phyloP scores from a whole-genome alignment of 1,140 invertebrate species.

The Ganaspis sp. region DNA sequence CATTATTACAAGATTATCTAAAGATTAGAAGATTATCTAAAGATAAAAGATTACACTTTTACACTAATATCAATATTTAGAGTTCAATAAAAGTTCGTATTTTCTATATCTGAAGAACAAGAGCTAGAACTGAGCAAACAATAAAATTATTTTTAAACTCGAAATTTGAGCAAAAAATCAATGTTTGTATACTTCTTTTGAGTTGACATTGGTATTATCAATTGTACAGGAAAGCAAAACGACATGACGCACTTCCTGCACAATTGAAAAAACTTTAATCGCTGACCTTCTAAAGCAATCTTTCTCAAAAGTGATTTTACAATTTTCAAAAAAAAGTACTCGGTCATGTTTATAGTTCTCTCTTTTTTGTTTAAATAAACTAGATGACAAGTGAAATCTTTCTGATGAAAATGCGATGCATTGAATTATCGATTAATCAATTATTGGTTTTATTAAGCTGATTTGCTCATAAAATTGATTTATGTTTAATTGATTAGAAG shows the following conservation, averaged over 20 bases:
- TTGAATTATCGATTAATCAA: not conserved
- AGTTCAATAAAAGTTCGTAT: too few relatives aligned
- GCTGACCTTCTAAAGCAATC: not conserved
- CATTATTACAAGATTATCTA: too few relatives aligned
- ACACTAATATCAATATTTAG: too few relatives aligned
- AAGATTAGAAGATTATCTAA: too few relatives aligned
- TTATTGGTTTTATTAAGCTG: not conserved
- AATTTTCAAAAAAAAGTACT: not conserved
- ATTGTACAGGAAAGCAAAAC: constrained; percentile 57
- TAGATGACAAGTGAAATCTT: not conserved
- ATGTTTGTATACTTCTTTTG: constrained; percentile 56
- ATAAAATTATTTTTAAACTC: constrained; percentile 24
- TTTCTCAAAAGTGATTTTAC: not conserved
- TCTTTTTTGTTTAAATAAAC: too few relatives aligned
- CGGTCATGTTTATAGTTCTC: too few relatives aligned
- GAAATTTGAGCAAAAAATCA: not conserved
- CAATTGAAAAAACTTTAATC: constrained; percentile 2
- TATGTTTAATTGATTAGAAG: not conserved
- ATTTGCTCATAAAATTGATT: not conserved
- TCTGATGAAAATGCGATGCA: not conserved
- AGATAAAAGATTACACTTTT: too few relatives aligned
- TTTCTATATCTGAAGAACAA: too few relatives aligned
- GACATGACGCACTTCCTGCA: constrained; percentile 50
- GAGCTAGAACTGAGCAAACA: too few relatives aligned
- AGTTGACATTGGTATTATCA: constrained; percentile 55